Base-by-base conservation (phyloP, 2,797 vertebrate species). In the Tamandua tetradactyla region DNA sequence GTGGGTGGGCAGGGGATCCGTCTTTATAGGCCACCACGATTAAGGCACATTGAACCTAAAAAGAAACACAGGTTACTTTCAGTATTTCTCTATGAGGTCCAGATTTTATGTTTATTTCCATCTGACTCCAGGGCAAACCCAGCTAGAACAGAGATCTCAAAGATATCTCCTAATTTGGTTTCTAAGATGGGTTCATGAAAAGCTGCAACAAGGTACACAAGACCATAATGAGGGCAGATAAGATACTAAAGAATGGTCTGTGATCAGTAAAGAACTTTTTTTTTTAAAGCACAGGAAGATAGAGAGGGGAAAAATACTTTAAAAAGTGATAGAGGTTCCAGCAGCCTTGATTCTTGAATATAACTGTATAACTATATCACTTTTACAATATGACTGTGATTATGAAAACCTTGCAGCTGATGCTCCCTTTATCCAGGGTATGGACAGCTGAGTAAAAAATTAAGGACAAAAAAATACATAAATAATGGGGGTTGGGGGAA, bases 21-120 rank as follows among this genome's bases (percentile, higher is more conserved):
- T 99, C 98, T 97, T 99, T 99, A 96, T 99, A 99, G 72, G 99
- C 99, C 18, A 99, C 98, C n/a, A 99, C 99, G 52, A 99, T 98
- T 87, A 99, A 98, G 49, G 99, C 99, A 87, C 98, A 98, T 83
- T 98, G 98, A 94, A 99, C 99, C 99, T 99, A 96, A 25, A 74
- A 91, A 52, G 11, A 93, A 84, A 97, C 86, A 76, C 4, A 96
- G 22, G 40, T 18, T 1, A 49, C 32, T 80, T 90, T 55, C 91
- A 97, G 40, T 47, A 72, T 81, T 18, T 71, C 52, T 74, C 2
- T 3, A 32, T 30, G 2, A 84, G 35, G 52, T 0, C 2, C 2
- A 62, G 37, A 91, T 18, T 49, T 81, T 61, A 71, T 57, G n/a
- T 35, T 66, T 47, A 40, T 61, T 89, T 83, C 57, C 68, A 89